Conservation (phyloP, 2,113 vertebrate species). For the Sylvilagus bachmani region DNA sequence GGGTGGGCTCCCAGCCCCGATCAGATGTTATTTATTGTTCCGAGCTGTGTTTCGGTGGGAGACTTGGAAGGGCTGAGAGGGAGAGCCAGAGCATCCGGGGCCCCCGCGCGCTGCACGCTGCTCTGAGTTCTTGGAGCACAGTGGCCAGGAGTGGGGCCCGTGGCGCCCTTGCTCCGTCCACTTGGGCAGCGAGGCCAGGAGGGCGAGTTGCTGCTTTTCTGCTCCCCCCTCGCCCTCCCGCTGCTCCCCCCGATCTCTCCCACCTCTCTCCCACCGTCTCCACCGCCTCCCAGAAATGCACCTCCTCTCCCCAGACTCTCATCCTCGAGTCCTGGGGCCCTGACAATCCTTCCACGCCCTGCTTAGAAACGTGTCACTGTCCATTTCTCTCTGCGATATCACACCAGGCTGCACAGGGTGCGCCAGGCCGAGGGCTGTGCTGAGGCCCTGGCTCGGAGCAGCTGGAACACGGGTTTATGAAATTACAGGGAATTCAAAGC, state of each 20-base stretch:
- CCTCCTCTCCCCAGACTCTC: not conserved
- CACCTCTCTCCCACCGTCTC: not conserved
- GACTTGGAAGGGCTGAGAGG: slow-evolving; percentile 20
- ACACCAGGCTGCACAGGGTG: slow-evolving; percentile 76
- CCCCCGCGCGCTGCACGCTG: not conserved
- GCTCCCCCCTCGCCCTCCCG: not conserved
- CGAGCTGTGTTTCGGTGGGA: slow-evolving; percentile 59
- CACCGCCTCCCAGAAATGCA: not conserved
- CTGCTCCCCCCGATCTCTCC: fast-evolving
- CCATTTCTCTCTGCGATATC: slow-evolving; percentile 83
- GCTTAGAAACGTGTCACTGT: slow-evolving; percentile 84
- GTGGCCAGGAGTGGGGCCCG: not conserved
- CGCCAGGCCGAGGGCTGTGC: slow-evolving; percentile 70
- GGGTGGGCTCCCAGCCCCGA: not conserved
- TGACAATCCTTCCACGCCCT: slow-evolving; percentile 84
- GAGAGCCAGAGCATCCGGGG: not conserved
- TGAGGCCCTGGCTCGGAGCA: slow-evolving; percentile 73
- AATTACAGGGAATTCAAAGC: slow-evolving; percentile 87
- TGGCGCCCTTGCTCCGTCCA: not conserved
- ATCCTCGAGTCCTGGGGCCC: slow-evolving; percentile 72
- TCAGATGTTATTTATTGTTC: slow-evolving; percentile 74
- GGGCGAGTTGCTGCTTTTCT: fast-evolving
- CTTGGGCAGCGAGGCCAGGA: fast-evolving
- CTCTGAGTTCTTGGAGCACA: slow-evolving; percentile 11
- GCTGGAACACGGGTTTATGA: slow-evolving; percentile 84